Conservation (phyloP, 2,113 vertebrate species). For the Patagioenas fasciata region DNA sequence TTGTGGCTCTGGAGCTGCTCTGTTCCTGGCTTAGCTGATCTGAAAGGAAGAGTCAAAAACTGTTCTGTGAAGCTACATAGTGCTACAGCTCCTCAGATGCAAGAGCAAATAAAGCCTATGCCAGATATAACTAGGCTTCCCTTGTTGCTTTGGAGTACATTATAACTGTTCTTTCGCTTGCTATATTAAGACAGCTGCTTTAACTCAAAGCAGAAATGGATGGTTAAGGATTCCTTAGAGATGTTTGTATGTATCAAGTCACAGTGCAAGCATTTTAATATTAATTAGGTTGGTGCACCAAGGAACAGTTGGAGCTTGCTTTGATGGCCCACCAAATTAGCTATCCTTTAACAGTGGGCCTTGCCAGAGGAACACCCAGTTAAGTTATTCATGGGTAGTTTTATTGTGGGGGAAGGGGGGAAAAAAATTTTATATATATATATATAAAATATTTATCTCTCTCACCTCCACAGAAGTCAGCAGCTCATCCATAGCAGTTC, state of each 20-base stretch:
- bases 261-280: background rate
- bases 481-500: background rate
- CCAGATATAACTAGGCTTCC: constrained; percentile 24
- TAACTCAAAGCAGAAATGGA: constrained; percentile 10
- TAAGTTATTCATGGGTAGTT: background rate
- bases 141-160: background rate
- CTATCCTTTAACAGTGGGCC: background rate
- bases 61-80: background rate
- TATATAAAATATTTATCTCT: too few relatives aligned
- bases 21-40: background rate
- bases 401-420: background rate
- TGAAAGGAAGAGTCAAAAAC: background rate
- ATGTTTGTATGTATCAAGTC: background rate
- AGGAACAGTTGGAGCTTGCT: background rate
- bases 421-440: too few relatives aligned
- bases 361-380: background rate
- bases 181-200: constrained; percentile 33
- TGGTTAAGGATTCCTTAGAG: constrained; percentile 25
- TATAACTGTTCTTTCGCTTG: background rate
- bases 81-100: background rate
- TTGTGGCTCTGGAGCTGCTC: too few relatives aligned
- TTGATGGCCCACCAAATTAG: background rate
- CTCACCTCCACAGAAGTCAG: background rate
- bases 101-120: background rate
- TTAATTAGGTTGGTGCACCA: background rate